Conservation (phyloP, 2,797 vertebrate genomes). For the Spatula clypeata region DNA sequence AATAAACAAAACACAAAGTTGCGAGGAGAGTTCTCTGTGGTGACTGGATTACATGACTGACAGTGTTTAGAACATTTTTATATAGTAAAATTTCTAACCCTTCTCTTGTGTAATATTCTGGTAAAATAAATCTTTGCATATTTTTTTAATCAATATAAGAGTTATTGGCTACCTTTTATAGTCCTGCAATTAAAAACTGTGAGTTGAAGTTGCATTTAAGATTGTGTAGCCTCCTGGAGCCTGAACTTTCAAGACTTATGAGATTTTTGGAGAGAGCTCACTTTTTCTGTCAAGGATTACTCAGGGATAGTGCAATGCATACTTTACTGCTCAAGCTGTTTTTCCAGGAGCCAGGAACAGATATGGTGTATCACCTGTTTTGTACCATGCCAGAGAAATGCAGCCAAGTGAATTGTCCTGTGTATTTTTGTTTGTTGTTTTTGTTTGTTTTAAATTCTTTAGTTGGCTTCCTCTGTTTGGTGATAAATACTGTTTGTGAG, state of each 20-base stretch:
- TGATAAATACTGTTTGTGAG: not conserved
- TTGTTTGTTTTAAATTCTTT: not conserved
- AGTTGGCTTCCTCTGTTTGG: not conserved
- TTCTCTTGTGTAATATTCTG: not conserved
- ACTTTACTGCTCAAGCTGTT: not conserved
- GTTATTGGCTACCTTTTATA: not conserved
- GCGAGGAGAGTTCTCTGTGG: not conserved
- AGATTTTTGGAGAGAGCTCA: not conserved
- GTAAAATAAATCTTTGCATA: not conserved
- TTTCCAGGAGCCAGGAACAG: not conserved
- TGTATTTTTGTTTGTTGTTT: not conserved
- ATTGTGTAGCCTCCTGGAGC: not conserved
- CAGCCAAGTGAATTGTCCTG: not conserved
- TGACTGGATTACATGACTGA: not conserved
- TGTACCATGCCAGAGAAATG: not conserved
- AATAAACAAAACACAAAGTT: not conserved
- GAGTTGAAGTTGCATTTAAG: not conserved
- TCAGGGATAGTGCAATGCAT: not conserved
- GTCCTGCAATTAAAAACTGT: not conserved
- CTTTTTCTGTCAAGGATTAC: not conserved
- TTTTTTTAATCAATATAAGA: rapidly evolving
- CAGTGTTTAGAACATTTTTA: not conserved
- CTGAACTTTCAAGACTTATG: too few species aligned
- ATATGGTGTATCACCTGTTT: not conserved
- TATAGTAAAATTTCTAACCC: not conserved